Percentiles rank a stretch among this genome's conserved stretches.
Conservation (phyloP, 2,113 vertebrate genomes). For the Desmodus rotundus region DNA sequence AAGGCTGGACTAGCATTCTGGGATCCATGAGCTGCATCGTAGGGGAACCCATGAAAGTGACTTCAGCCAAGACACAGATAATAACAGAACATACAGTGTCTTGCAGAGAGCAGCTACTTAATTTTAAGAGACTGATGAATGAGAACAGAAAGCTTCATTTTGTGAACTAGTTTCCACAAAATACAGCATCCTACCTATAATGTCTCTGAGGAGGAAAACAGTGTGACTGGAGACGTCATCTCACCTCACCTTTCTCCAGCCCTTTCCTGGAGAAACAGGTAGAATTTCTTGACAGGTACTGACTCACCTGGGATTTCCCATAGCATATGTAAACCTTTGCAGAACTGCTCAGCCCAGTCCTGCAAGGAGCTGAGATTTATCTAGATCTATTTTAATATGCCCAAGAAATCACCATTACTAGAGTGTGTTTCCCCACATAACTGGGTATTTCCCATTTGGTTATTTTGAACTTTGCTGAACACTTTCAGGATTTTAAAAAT, state of each 20-base stretch:
- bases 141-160: not conserved
- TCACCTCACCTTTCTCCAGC: not conserved
- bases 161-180: not conserved
- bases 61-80: not conserved
- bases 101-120: not conserved
- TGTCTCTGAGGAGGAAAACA: not conserved
- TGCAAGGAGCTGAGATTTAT: not conserved
- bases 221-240: not conserved
- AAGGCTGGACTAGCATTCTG: not conserved
- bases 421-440: not conserved
- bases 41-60: not conserved
- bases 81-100: not conserved
- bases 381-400: constrained; percentile 12
- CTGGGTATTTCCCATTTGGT: not conserved
- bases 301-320: not conserved
- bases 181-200: not conserved
- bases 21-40: not conserved
- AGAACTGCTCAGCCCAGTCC: not conserved
- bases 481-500: not conserved
- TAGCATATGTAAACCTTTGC: not conserved
- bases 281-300: not conserved
- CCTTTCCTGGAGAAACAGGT: not conserved
- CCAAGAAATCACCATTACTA: not conserved
- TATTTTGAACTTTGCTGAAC: constrained; percentile 41
- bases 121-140: not conserved